These are phyloP conservation scores for Paragorgia papillata DNA, from an alignment of 92 coral and sea anemone genomes.

Conservation along the genomic window DNA sequence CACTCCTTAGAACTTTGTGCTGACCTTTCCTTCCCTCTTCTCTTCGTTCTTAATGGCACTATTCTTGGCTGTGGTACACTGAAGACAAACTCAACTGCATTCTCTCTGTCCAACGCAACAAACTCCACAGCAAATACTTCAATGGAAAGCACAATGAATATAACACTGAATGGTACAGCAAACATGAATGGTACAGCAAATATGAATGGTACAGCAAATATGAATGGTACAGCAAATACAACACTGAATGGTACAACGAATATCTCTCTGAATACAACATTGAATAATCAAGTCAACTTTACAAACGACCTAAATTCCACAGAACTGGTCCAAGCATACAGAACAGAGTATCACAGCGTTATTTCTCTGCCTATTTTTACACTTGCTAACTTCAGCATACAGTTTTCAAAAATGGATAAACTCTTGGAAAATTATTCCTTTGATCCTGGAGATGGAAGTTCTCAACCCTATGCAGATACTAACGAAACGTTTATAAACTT, in stretches of 20 bases:
- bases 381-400: conserved; percentile 5
- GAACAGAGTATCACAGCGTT: not conserved
- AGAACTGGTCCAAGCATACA: conserved; percentile 7
- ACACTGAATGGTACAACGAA: not conserved
- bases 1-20: conserved; percentile 21
- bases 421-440: not conserved
- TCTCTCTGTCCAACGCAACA: too few species aligned
- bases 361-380: conserved; percentile 18
- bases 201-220: not conserved
- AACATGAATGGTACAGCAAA: too few species aligned
- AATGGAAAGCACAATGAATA: not conserved
- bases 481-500: not conserved
- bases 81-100: not conserved
- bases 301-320: not conserved
- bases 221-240: not conserved
- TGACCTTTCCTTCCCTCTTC: not conserved
- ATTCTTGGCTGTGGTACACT: conserved; percentile 42
- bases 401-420: not conserved
- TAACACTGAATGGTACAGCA: not conserved
- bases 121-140: not conserved
- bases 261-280: not conserved
- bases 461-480: not conserved
- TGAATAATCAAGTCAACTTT: not conserved
- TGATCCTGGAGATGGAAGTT: conserved; percentile 15
- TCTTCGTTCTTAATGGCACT: conserved; percentile 17